These are phyloP conservation scores for Eptatretus atami DNA, from an alignment of 2,797 vertebrate genomes.

Conservation along the genomic window DNA sequence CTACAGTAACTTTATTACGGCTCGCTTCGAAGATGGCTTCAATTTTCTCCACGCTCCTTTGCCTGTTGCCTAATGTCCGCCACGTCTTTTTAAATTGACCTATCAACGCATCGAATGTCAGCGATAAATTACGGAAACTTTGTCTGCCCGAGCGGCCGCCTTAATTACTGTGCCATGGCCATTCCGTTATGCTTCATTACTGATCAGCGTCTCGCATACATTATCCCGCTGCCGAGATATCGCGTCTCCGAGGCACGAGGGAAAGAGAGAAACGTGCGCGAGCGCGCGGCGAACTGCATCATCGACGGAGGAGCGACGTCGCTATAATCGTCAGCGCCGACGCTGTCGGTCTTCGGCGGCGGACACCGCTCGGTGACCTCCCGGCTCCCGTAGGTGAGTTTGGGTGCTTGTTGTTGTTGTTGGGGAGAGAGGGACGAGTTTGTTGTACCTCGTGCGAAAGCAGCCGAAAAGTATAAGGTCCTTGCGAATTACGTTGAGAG, in stretches of 20 bases:
- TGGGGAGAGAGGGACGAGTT: too few relatives aligned
- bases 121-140: slow-evolving; percentile 6
- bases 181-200: slow-evolving; percentile 5
- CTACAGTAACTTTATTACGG: slow-evolving; percentile 5
- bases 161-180: slow-evolving; percentile 3
- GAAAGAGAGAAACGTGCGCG: too few relatives aligned
- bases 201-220: slow-evolving; percentile 5
- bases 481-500: too few relatives aligned
- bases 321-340: too few relatives aligned
- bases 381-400: too few relatives aligned
- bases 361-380: too few relatives aligned
- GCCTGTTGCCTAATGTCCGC: slow-evolving; percentile 3
- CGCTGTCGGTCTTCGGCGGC: too few relatives aligned
- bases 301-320: too few relatives aligned
- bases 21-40: slow-evolving; percentile 5
- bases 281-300: too few relatives aligned
- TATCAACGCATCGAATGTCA: slow-evolving; percentile 5
- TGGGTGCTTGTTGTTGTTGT: too few relatives aligned
- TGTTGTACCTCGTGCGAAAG: too few relatives aligned
- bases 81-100: slow-evolving; percentile 2
- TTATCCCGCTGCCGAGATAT: not conserved
- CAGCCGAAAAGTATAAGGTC: too few relatives aligned
- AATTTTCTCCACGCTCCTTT: slow-evolving; percentile 4
- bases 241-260: not conserved
- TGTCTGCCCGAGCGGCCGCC: slow-evolving; percentile 1